Evolutionary conservation across 2,113 vertebrate species (phyloP).

Genomic region (Lutjanus erythropterus): DNA sequence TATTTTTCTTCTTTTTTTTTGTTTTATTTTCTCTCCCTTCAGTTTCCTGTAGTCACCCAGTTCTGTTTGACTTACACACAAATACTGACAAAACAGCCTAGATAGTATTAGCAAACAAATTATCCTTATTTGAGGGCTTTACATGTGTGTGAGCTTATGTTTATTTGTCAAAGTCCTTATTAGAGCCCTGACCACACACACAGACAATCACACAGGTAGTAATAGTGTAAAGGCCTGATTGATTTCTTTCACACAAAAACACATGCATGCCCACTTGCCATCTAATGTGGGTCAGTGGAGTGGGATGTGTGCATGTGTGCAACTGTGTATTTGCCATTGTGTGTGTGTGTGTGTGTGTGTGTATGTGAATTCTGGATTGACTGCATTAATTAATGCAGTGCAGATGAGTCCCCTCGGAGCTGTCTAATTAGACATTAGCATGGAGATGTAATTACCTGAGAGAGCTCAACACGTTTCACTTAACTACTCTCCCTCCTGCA

Average conservation of each 20-base stretch:
- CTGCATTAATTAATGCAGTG: slow-evolving; percentile 77
- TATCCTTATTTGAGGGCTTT: slow-evolving; percentile 19
- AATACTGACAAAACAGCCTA: slow-evolving; percentile 41
- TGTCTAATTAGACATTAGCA: slow-evolving; percentile 83
- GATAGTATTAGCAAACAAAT: slow-evolving; percentile 18
- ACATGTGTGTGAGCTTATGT: neutral
- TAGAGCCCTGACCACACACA: neutral
- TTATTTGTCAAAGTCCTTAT: neutral
- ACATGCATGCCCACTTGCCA: slow-evolving; percentile 22
- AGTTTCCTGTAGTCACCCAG: slow-evolving; percentile 2
- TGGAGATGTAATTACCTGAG: slow-evolving; percentile 82
- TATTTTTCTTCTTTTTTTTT: too few species aligned
- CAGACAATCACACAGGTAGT: slow-evolving; percentile 13
- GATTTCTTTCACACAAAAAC: slow-evolving; percentile 34
- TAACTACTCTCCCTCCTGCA: slow-evolving; percentile 72
- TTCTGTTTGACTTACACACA: slow-evolving; percentile 1
- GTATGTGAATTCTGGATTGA: slow-evolving; percentile 63
- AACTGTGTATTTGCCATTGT: neutral
- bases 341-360: slow-evolving; percentile 1
- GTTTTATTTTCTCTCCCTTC: neutral
- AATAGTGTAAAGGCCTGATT: slow-evolving; percentile 13
- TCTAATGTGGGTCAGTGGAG: slow-evolving; percentile 17
- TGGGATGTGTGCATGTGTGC: slow-evolving; percentile 19
- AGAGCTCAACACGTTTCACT: slow-evolving; percentile 78
- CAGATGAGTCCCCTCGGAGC: slow-evolving; percentile 78